A percentile compares a stretch with the other conserved stretches of the same genome.
These are phyloP conservation scores for Drosophila tripunctata DNA, from an alignment of 2,888 invertebrate genomes.

Conservation along the genomic window DNA sequence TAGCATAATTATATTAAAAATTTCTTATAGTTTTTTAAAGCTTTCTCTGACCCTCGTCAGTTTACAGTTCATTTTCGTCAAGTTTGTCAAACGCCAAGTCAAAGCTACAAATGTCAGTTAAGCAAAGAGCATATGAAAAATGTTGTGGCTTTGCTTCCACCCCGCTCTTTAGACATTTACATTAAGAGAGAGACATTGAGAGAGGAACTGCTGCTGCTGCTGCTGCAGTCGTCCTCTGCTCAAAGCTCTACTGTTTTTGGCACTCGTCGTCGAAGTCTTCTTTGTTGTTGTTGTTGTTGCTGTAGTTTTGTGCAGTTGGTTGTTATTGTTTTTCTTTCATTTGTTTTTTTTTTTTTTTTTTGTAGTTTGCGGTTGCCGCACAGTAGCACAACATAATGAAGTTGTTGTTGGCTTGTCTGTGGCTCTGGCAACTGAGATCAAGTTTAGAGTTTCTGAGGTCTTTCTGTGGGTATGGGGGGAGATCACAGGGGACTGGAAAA, in stretches of 20 bases:
- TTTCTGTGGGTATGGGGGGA: constrained; percentile 14
- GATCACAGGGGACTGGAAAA: not conserved
- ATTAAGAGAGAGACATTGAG: too few relatives aligned
- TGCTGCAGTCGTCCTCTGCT: constrained; percentile 25
- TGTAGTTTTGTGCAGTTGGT: constrained; percentile 39
- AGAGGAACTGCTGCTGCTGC: too few relatives aligned
- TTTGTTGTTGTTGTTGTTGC: constrained; percentile 30
- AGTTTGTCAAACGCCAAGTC: not conserved
- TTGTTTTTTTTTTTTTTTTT: constrained; percentile 40
- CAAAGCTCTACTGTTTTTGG: constrained; percentile 62
- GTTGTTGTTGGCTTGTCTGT: constrained; percentile 66
- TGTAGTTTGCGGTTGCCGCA: constrained; percentile 65
- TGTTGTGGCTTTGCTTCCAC: not conserved
- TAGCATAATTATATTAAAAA: too few relatives aligned
- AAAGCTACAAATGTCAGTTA: constrained; percentile 12
- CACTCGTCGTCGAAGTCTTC: constrained; percentile 40
- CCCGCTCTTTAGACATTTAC: constrained; percentile 14
- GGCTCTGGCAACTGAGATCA: constrained; percentile 41
- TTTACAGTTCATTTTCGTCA: not conserved
- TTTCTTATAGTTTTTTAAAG: too few relatives aligned
- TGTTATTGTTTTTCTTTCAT: constrained; percentile 25
- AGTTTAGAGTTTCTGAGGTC: constrained; percentile 33
- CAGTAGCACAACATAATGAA: constrained; percentile 75
- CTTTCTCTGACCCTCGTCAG: not conserved
- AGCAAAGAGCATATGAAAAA: constrained; percentile 45